phyloP scores from a whole-genome alignment of 2,113 vertebrate genomes.

The Pterophyllum scalare region DNA sequence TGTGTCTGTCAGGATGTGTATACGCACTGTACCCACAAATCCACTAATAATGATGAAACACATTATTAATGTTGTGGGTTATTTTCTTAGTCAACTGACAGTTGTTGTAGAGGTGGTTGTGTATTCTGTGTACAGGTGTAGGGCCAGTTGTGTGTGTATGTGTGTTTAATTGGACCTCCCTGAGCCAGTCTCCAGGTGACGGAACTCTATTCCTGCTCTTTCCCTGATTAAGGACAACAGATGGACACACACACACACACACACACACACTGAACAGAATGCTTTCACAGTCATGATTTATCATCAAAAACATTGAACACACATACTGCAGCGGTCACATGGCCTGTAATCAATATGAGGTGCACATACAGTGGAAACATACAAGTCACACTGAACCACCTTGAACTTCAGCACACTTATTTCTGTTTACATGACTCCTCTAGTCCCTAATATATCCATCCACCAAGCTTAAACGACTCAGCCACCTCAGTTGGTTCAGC shows the following conservation, averaged over 20 bases:
- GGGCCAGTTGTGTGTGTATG: slow-evolving; percentile 38
- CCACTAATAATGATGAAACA: slow-evolving; percentile 67
- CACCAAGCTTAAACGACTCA: slow-evolving; percentile 9
- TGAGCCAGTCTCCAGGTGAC: slow-evolving; percentile 77
- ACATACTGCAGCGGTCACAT: slow-evolving; percentile 15
- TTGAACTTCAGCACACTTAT: slow-evolving; percentile 11
- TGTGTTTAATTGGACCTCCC: slow-evolving; percentile 78
- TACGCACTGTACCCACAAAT: slow-evolving; percentile 16
- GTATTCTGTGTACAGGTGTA: not conserved
- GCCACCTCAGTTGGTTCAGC: not conserved
- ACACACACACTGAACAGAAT: not conserved
- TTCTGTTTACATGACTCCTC: not conserved
- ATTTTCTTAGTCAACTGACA: slow-evolving; percentile 59
- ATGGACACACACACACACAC: slow-evolving; percentile 62
- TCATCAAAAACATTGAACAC: slow-evolving; percentile 23
- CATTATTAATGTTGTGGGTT: slow-evolving; percentile 58
- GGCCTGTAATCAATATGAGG: slow-evolving; percentile 51
- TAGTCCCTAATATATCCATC: not conserved
- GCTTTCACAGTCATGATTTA: slow-evolving; percentile 28
- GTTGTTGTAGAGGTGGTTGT: slow-evolving; percentile 45
- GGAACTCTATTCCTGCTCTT: slow-evolving; percentile 77
- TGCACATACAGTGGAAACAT: not conserved
- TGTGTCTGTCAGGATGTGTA: slow-evolving; percentile 1
- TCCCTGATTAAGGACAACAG: slow-evolving; percentile 79
- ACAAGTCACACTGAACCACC: not conserved